These are phyloP conservation scores for Sphyrna mokarran DNA, from an alignment of 2,113 vertebrate species.

Conservation along the genomic window DNA sequence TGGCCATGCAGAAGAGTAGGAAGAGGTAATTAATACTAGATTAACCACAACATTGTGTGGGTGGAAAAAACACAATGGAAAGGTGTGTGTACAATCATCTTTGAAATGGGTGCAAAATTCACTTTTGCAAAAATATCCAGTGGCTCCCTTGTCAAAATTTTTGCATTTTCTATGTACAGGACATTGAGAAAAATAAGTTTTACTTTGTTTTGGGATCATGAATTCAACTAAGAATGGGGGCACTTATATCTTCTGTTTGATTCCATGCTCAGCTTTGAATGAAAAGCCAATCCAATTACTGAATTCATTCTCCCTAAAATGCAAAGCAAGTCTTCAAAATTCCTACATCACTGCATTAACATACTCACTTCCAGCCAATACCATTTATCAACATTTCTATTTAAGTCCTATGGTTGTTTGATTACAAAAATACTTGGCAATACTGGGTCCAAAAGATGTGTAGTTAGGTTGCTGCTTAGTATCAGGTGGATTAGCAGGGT, in stretches of 20 bases:
- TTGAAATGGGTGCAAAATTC: background rate
- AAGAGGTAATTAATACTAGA: background rate
- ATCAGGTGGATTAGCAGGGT: too few species aligned
- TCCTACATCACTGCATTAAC: background rate
- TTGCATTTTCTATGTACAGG: background rate
- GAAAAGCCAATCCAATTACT: background rate
- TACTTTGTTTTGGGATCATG: background rate
- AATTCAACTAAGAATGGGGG: background rate
- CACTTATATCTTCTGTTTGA: background rate
- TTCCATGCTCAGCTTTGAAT: background rate
- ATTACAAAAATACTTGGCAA: background rate
- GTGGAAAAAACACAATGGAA: background rate
- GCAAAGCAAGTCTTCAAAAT: background rate
- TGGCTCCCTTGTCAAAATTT: background rate
- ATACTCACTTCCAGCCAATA: background rate
- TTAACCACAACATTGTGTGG: background rate
- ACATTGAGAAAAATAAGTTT: background rate
- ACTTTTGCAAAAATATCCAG: background rate
- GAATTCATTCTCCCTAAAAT: background rate
- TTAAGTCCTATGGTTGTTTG: background rate
- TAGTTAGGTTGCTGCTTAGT: too few species aligned
- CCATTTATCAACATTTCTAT: background rate
- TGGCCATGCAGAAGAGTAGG: background rate
- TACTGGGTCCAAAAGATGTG: background rate
- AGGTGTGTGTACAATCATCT: background rate